Percentiles rank a stretch among this genome's conserved stretches.
phyloP scores from a whole-genome alignment of 1,140 invertebrate genomes.

The Chelonus insularis region DNA sequence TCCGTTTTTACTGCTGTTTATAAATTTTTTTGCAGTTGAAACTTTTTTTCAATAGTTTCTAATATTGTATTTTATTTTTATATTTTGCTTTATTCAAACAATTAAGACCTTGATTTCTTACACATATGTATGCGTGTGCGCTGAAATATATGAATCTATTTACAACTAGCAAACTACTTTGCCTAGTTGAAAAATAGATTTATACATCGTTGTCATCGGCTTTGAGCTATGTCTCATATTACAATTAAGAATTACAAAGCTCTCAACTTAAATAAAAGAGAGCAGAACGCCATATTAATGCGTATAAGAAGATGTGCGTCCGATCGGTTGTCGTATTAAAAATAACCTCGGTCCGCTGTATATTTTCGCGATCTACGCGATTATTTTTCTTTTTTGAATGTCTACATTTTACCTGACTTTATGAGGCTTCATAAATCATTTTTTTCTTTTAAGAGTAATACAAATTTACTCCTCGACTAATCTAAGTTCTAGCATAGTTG shows the following conservation, averaged over 20 bases:
- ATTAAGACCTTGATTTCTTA: background rate
- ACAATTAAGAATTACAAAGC: too few species aligned
- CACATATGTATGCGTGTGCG: conserved; percentile 24
- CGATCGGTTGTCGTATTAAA: conserved; percentile 63
- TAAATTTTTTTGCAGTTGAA: too few species aligned
- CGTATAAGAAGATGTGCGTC: conserved; percentile 37
- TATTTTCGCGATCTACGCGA: conserved; percentile 26
- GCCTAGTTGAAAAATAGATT: conserved; percentile 25
- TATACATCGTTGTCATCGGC: background rate
- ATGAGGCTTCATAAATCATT: conserved; percentile 14
- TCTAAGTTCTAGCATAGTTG: conserved; percentile 49
- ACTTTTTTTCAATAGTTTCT: too few species aligned
- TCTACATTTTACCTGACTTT: conserved; percentile 8
- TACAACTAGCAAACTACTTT: conserved; percentile 23
- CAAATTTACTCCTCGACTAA: conserved; percentile 12
- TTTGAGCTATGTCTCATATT: too few species aligned
- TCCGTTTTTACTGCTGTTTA: too few species aligned
- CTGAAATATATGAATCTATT: conserved; percentile 27
- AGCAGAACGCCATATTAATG: background rate
- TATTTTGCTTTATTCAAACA: background rate
- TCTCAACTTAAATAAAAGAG: background rate
- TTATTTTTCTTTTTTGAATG: conserved; percentile 1
- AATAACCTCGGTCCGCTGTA: conserved; percentile 58
- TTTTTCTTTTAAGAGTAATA: background rate
- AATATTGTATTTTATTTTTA: too few species aligned